Conservation (phyloP, 2,797 vertebrate genomes). For the Enteromius treurensis region DNA sequence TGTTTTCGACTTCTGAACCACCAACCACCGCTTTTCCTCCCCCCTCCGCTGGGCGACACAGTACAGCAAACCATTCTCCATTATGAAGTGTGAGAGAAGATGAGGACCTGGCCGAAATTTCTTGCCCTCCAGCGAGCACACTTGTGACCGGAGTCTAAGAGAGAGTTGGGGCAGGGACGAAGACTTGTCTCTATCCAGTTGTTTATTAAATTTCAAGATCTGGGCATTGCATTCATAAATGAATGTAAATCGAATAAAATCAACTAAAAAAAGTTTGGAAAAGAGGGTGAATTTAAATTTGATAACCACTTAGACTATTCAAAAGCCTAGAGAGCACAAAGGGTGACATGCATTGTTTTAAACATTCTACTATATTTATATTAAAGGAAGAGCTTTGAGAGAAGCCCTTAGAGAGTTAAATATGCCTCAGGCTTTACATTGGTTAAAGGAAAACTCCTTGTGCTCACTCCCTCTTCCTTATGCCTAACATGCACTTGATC, state of each 20-base stretch:
- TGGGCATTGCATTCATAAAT: background rate
- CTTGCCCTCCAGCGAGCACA: no score
- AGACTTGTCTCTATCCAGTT: background rate
- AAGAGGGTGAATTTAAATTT: background rate
- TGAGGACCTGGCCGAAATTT: no score
- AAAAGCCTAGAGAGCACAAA: background rate
- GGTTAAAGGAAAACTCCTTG: constrained; percentile 47
- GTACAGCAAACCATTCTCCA: no score
- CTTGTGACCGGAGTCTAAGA: no score
- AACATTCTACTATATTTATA: constrained; percentile 30
- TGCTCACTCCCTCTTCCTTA: constrained; percentile 36
- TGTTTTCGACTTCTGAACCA: no score
- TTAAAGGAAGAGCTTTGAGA: constrained; percentile 47
- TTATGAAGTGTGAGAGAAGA: no score
- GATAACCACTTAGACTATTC: background rate
- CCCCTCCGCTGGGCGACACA: no score
- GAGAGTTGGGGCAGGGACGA: background rate
- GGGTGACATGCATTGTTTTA: constrained; percentile 14
- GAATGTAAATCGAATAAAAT: background rate
- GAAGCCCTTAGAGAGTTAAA: constrained; percentile 42
- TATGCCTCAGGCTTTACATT: constrained; percentile 44
- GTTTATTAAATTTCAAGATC: background rate
- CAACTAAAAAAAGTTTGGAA: background rate
- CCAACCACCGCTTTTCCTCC: no score
- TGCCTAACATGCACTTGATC: constrained; percentile 59